Conservation (phyloP, 1,140 invertebrate genomes). For the Drosophila parvula region DNA sequence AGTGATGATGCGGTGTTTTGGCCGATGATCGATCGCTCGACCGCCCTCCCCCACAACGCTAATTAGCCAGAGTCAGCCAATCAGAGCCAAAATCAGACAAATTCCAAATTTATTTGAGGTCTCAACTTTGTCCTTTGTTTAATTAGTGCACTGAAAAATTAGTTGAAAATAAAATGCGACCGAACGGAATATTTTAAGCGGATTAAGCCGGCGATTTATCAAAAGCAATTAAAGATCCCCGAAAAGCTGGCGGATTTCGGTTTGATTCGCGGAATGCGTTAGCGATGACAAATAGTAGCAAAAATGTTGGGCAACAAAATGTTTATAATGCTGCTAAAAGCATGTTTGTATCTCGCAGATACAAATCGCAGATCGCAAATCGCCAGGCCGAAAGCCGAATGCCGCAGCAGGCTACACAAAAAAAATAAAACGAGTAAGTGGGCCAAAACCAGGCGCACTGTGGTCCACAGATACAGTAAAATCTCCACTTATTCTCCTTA, state of each 20-base stretch:
- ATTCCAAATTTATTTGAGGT: conserved; percentile 74
- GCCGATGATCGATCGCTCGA: conserved; percentile 57
- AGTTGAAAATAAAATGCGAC: conserved; percentile 40
- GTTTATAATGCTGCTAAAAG: conserved; percentile 82
- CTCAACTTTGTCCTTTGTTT: conserved; percentile 78
- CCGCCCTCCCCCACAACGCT: conserved; percentile 59
- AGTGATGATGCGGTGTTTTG: conserved; percentile 59
- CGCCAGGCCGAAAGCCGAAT: conserved; percentile 19
- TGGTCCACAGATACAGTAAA: conserved; percentile 28
- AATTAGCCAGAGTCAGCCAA: conserved; percentile 54
- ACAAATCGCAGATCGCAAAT: conserved; percentile 69
- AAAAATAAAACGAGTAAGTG: conserved; percentile 37
- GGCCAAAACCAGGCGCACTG: conserved; percentile 46
- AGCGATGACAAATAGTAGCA: conserved; percentile 80
- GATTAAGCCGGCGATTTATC: conserved; percentile 81
- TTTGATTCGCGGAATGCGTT: conserved; percentile 71
- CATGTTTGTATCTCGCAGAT: conserved; percentile 75
- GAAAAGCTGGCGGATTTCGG: conserved; percentile 42
- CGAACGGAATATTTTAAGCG: conserved; percentile 65
- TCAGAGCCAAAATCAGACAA: conserved; percentile 36
- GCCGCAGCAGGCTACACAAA: conserved; percentile 10
- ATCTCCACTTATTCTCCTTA: background rate
- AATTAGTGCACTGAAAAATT: conserved; percentile 80
- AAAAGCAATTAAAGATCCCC: conserved; percentile 78
- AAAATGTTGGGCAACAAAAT: conserved; percentile 80